These are phyloP conservation scores for Saturnia japonica DNA, from an alignment of 2,888 invertebrate genomes.

Conservation along the genomic window DNA sequence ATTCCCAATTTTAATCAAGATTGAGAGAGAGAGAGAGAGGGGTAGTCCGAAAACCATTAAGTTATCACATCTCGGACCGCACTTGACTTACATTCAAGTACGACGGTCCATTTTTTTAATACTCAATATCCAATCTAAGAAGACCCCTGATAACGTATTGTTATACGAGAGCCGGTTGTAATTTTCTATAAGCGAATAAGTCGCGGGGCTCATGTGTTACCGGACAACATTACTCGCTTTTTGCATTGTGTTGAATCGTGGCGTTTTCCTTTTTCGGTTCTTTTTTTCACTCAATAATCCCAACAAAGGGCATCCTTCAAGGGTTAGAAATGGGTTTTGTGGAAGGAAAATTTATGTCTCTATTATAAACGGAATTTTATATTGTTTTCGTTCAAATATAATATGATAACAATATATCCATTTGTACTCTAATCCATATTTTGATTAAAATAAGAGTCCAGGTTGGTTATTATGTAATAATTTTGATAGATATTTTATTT, in stretches of 20 bases:
- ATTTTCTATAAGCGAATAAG: conserved; percentile 14
- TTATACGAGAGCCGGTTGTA: conserved; percentile 8
- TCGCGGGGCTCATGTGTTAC: conserved; percentile 13
- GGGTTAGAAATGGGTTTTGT: conserved; percentile 40
- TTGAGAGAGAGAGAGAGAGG: background rate
- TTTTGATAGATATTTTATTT: background rate
- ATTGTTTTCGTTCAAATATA: background rate
- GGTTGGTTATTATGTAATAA: no score
- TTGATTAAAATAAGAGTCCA: background rate
- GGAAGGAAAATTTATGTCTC: conserved; percentile 42
- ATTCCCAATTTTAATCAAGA: background rate
- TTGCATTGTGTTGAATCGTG: conserved; percentile 30
- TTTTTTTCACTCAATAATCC: conserved; percentile 59
- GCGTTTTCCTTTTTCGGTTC: conserved; percentile 49
- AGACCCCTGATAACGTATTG: conserved; percentile 19
- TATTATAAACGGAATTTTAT: conserved; percentile 3
- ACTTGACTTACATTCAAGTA: conserved; percentile 24
- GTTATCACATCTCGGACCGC: conserved; percentile 18
- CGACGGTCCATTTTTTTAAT: conserved; percentile 18
- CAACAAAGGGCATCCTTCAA: conserved; percentile 57
- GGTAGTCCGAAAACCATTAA: conserved; percentile 2
- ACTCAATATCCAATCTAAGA: conserved; percentile 12
- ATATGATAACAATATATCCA: background rate
- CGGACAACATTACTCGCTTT: conserved; percentile 19
- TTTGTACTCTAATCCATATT: background rate